Conservation (phyloP, 2,113 vertebrate species). For the Hypocryptadius cinnamomeus region DNA sequence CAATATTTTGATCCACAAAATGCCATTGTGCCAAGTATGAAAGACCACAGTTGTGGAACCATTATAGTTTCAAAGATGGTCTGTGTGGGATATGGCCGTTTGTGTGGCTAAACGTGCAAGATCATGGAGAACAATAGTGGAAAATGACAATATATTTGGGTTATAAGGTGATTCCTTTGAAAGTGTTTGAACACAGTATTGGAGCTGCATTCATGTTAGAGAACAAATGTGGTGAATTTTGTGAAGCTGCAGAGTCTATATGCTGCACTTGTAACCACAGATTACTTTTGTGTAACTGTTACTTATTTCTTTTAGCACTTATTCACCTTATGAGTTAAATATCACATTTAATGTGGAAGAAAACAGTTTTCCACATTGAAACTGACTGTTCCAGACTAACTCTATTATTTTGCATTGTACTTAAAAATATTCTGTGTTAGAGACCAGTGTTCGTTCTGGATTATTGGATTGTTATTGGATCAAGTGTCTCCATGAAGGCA, state of each 20-base stretch:
- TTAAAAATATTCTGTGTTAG: neutral
- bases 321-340: neutral
- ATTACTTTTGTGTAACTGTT: neutral
- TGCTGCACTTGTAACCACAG: neutral
- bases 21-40: neutral
- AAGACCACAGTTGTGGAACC: neutral
- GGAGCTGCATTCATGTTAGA: neutral
- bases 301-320: neutral
- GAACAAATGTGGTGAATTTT: neutral
- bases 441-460: neutral
- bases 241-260: neutral
- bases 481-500: neutral
- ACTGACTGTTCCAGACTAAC: neutral
- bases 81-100: rapidly evolving
- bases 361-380: neutral
- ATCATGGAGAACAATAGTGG: neutral
- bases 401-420: neutral
- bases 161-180: neutral
- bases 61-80: neutral
- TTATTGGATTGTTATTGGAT: neutral
- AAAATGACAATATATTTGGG: neutral
- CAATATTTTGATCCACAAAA: neutral
- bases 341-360: neutral
- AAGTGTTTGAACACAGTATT: neutral
- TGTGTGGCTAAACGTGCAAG: neutral